phyloP scores from a whole-genome alignment of 2,113 vertebrate genomes.

The Hirundichthys speculiger region DNA sequence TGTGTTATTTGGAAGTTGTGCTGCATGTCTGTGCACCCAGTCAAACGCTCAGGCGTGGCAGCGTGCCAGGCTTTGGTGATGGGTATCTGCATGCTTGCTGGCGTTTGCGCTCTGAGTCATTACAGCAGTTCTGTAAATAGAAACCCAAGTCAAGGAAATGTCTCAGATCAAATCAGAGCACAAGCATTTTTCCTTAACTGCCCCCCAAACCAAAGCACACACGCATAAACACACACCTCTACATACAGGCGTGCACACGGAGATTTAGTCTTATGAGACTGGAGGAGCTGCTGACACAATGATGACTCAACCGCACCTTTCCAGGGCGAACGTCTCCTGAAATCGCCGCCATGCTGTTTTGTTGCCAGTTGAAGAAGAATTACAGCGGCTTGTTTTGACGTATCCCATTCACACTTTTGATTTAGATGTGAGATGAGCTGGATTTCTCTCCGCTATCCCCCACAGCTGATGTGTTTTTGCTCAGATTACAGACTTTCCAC shows the following conservation, averaged over 20 bases:
- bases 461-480: conserved; percentile 14
- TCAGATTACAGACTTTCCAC: conserved; percentile 34
- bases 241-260: conserved; percentile 5
- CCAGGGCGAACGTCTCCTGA: conserved; percentile 1
- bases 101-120: conserved; percentile 67
- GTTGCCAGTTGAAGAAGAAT: conserved; percentile 10
- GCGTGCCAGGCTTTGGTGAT: conserved; percentile 62
- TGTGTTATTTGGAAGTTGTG: conserved; percentile 40
- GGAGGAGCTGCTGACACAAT: conserved; percentile 46
- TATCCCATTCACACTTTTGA: conserved; percentile 44
- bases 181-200: conserved; percentile 61
- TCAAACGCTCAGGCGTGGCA: conserved; percentile 49
- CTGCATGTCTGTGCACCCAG: conserved; percentile 34
- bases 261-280: conserved; percentile 38
- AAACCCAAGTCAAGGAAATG: conserved; percentile 71
- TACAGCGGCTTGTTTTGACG: conserved; percentile 1
- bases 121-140: conserved; percentile 78
- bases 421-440: conserved; percentile 18
- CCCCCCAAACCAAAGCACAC: conserved; percentile 65
- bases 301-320: conserved; percentile 41
- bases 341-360: conserved; percentile 1
- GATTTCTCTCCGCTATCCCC: conserved; percentile 28
- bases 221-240: conserved; percentile 13
- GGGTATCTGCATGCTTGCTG: conserved; percentile 69
- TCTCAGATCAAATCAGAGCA: conserved; percentile 71